Evolutionary conservation across 2,113 vertebrate species (phyloP).

Genomic region (Thermophis baileyi): DNA sequence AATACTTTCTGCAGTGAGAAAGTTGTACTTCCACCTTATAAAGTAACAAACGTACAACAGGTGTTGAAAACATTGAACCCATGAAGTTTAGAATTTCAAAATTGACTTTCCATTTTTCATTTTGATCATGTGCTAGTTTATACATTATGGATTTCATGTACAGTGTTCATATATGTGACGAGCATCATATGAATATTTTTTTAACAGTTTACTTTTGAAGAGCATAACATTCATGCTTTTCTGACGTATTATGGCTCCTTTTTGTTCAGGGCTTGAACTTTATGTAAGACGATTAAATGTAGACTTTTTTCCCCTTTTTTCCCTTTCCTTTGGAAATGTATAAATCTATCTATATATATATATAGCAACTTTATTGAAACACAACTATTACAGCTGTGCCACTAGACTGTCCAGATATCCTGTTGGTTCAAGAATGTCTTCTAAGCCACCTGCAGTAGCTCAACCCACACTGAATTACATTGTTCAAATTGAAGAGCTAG

Average conservation of each 20-base stretch:
- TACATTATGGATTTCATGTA: not conserved
- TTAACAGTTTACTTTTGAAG: not conserved
- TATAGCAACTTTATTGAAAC: too few species aligned
- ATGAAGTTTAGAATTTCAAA: not conserved
- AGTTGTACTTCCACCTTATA: not conserved
- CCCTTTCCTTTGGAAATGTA: not conserved
- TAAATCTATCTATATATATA: not conserved
- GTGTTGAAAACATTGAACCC: constrained; percentile 10
- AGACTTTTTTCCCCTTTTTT: not conserved
- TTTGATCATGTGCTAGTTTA: not conserved
- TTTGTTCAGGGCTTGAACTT: not conserved
- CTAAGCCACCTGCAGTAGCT: not conserved
- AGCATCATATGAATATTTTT: not conserved
- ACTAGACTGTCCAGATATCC: too few species aligned
- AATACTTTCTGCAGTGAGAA: not conserved
- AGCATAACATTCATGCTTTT: not conserved
- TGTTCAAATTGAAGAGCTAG: not conserved
- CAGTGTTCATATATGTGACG: not conserved
- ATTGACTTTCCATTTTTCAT: not conserved
- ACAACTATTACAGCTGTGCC: not conserved
- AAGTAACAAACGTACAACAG: not conserved
- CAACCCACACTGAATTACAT: not conserved
- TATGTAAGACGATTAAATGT: constrained; percentile 3
- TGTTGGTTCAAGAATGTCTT: not conserved
- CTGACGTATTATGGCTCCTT: not conserved